Evolutionary conservation across 1,140 invertebrate species (phyloP).

Genomic region (Catajapyx aquilonaris): DNA sequence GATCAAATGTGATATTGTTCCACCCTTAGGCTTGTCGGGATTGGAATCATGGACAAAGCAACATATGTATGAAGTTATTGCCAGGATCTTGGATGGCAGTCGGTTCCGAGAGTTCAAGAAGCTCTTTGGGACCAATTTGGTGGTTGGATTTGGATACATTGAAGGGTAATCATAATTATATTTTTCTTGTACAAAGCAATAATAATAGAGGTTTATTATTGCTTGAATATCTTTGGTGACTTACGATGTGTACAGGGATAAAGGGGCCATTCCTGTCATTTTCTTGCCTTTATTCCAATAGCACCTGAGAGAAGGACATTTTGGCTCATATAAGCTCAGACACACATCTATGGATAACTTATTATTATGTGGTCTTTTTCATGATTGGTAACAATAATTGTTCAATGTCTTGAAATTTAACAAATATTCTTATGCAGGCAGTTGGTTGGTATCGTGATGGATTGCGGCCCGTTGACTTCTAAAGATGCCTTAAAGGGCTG

Average conservation of each 20-base stretch:
- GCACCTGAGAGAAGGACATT: not conserved
- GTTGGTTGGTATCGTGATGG: conserved; percentile 39
- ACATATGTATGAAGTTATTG: conserved; percentile 22
- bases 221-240: too few species aligned
- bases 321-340: not conserved
- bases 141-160: conserved; percentile 37
- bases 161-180: conserved; percentile 29
- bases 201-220: too few species aligned
- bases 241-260: too few species aligned
- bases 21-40: conserved; percentile 7
- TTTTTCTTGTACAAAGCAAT: not conserved
- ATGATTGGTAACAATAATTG: too few species aligned
- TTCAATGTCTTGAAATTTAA: too few species aligned
- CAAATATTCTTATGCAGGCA: too few species aligned
- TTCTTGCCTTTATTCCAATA: too few species aligned
- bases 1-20: too few species aligned
- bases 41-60: conserved; percentile 9
- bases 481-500: conserved; percentile 34
- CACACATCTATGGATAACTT: too few species aligned
- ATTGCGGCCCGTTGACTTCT: conserved; percentile 43
- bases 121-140: conserved; percentile 36
- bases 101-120: conserved; percentile 45
- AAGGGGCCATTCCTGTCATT: too few species aligned
- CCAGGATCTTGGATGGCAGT: conserved; percentile 40
- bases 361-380: too few species aligned